Conservation (phyloP, 2,797 vertebrate species). For the Smutsia temminckii region DNA sequence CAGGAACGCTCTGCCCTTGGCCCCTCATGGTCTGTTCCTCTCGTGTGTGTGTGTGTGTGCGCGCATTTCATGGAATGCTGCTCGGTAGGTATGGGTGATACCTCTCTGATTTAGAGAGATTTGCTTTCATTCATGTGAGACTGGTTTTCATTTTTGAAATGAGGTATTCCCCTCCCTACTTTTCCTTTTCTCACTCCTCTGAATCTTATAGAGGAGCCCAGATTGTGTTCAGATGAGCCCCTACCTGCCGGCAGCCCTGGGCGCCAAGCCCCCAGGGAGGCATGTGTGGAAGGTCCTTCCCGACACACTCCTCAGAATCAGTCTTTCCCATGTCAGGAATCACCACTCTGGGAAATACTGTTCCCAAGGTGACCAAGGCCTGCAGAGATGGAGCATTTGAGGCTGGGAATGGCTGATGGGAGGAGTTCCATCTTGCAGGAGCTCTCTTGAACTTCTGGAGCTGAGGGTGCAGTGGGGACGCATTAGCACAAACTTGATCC, state of each 20-base stretch:
- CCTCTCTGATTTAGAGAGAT: not conserved
- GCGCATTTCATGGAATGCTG: not conserved
- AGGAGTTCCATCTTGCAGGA: not conserved
- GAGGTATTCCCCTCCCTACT: not conserved
- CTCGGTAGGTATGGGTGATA: not conserved
- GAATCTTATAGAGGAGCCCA: not conserved
- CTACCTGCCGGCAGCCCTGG: not conserved
- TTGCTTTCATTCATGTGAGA: not conserved
- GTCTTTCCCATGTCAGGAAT: not conserved
- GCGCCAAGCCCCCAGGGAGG: not conserved
- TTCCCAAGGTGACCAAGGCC: too few relatives aligned
- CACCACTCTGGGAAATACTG: not conserved
- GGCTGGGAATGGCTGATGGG: not conserved
- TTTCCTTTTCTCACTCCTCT: not conserved
- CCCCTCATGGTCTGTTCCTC: not conserved
- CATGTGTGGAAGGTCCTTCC: not conserved
- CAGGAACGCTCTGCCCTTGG: not conserved
- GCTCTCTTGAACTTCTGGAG: not conserved
- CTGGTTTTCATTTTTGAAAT: not conserved
- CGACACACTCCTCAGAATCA: rapidly evolving
- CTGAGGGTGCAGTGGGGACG: not conserved
- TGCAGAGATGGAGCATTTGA: rapidly evolving
- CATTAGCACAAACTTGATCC: not conserved
- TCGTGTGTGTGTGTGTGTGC: too few relatives aligned
- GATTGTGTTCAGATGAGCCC: not conserved